Percentiles rank a stretch among this genome's conserved stretches.
These are phyloP conservation scores for Vesta saturnalis DNA, from an alignment of 2,888 invertebrate species.

Conservation along the genomic window DNA sequence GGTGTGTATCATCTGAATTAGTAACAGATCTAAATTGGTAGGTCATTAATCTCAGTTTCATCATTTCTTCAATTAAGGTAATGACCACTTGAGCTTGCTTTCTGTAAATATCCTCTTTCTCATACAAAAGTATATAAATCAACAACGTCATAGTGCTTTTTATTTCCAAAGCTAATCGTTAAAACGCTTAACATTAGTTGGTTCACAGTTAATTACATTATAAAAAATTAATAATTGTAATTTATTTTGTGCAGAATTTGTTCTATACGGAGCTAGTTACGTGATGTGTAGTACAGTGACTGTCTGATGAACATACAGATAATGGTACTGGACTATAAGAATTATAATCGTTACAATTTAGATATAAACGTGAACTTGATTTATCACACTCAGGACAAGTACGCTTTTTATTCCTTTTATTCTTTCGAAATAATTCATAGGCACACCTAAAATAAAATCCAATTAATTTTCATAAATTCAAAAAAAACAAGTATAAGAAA, in stretches of 20 bases:
- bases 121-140: not conserved
- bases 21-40: no score
- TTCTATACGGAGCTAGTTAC: constrained; percentile 67
- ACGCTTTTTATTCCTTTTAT: constrained; percentile 72
- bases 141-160: constrained; percentile 22
- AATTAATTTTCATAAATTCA: not conserved
- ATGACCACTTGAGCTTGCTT: no score
- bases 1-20: no score
- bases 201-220: constrained; percentile 33
- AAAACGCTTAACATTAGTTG: constrained; percentile 31
- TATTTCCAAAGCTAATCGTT: constrained; percentile 21
- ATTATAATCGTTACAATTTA: constrained; percentile 61
- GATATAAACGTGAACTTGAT: constrained; percentile 72
- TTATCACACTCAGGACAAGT: constrained; percentile 78
- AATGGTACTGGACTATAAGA: constrained; percentile 64
- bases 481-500: constrained; percentile 50
- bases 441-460: constrained; percentile 66
- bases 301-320: constrained; percentile 60
- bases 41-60: no score
- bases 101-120: no score
- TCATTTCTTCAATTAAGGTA: no score
- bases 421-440: constrained; percentile 71
- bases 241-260: constrained; percentile 14
- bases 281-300: constrained; percentile 63
- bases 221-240: constrained; percentile 20